Base-by-base conservation (phyloP, 53 echinoderm and acorn worm species). In the Crossaster papposus region DNA sequence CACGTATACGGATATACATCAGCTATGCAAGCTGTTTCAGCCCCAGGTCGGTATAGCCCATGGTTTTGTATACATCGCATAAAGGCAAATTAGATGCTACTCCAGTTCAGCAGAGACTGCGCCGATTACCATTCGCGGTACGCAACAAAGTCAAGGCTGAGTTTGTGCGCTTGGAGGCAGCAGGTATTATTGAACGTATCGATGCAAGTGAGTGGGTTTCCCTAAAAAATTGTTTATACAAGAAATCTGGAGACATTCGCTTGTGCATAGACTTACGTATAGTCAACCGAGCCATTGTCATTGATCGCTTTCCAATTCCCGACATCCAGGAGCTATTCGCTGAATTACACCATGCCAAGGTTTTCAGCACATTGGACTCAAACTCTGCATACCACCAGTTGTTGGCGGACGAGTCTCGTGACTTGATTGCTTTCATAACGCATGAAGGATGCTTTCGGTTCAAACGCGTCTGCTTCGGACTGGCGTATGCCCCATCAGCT, bases 61-160 rank as follows among this genome's bases (percentile, higher is more conserved):
- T 1, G 71, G 71, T 65, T 85, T 65, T 68, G 86, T 86, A 20
- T 65, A 72, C 36, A 2, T n/a, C n/a, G 51, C 14, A 14, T 86
- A 28, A 86, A 86, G n/a, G 53, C n/a, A n/a, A n/a, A n/a, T n/a
- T n/a, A n/a, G 26, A 44, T 7, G 72, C 71, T 36, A 36, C 30
- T 10, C 32, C 52, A 78, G 38, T 78, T 63, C n/a, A 38, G 54
- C 30, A 78, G 72, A 32, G 89, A 89, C 50, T 64, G 53, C 8
- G 80, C 65, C 17, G 31, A 68, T 15, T 65, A 72, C 36, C 81
- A 51, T 91, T 91, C 36, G 91, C 78, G 12, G 65, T 71, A 1
- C 72, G 80, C 52, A 80, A 91, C 82, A 80, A 80, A 32, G 75
- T 53, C 5, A 74, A 76, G 64, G 86, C 65, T 26, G 92, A 92